phyloP scores from a whole-genome alignment of 92 coral and sea anemone genomes.

The Palythoa grandis region DNA sequence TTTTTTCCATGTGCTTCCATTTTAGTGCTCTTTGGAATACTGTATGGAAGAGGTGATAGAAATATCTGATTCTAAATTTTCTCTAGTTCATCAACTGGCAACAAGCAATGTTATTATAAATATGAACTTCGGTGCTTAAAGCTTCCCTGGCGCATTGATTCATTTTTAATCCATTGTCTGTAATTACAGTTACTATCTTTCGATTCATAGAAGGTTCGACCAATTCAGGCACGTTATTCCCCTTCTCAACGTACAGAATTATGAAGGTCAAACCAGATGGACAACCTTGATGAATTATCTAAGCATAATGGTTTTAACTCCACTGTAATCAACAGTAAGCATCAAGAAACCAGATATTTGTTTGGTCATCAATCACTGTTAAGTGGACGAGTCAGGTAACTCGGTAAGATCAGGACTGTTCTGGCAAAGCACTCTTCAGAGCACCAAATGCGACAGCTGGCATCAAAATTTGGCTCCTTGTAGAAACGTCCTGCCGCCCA shows the following conservation, averaged over 20 bases:
- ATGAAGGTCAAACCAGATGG: neutral
- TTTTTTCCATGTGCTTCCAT: neutral
- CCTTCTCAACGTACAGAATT: too few species aligned
- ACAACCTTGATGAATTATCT: neutral
- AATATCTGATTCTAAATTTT: too few species aligned
- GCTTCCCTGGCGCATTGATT: too few species aligned
- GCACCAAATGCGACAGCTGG: constrained; percentile 11
- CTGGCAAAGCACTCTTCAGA: constrained; percentile 8
- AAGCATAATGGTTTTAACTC: too few species aligned
- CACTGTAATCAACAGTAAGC: neutral
- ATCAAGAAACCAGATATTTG: neutral
- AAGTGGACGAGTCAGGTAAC: neutral
- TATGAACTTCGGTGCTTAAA: too few species aligned
- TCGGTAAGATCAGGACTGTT: constrained; percentile 8
- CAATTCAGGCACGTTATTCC: too few species aligned
- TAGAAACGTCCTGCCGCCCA: constrained; percentile 9
- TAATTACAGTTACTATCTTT: neutral
- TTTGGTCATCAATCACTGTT: constrained; percentile 24
- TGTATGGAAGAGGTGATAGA: neutral
- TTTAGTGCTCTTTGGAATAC: neutral
- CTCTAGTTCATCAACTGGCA: too few species aligned
- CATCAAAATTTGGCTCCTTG: constrained; percentile 15
- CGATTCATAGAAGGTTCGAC: too few species aligned
- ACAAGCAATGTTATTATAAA: too few species aligned
- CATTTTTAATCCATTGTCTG: neutral